Evolutionary conservation across 2,113 vertebrate genomes (phyloP).

Genomic region (Suncus etruscus): DNA sequence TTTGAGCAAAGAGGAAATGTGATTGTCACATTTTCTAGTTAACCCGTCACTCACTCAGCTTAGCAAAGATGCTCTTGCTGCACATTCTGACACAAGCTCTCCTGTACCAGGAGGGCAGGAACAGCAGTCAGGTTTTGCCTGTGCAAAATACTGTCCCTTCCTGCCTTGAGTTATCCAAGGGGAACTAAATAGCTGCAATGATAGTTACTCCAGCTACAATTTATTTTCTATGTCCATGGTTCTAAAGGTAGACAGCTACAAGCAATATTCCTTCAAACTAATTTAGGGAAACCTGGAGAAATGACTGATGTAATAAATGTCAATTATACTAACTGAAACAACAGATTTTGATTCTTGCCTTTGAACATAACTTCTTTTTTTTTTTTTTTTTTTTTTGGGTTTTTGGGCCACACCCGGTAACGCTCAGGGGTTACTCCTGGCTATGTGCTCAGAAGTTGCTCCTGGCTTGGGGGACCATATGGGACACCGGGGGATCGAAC

Average conservation of each 20-base stretch:
- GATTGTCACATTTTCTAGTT: constrained; percentile 83
- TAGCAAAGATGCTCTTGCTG: constrained; percentile 74
- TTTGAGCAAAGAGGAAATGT: constrained; percentile 81
- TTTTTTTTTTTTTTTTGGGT: no score
- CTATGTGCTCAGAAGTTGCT: no score
- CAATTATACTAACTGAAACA: constrained; percentile 50
- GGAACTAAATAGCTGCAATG: constrained; percentile 5
- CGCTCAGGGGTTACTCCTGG: no score
- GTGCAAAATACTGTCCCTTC: constrained; percentile 56
- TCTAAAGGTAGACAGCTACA: constrained; percentile 46
- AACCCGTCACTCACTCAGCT: constrained; percentile 78
- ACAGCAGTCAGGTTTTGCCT: neutral
- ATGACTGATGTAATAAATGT: constrained; percentile 32
- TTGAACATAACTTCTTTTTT: constrained; percentile 50
- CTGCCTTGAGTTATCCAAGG: neutral
- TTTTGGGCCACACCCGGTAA: no score
- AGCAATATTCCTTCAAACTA: constrained; percentile 61
- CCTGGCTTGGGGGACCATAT: no score
- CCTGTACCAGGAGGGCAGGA: neutral
- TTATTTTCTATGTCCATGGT: constrained; percentile 50
- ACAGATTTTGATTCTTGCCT: constrained; percentile 17
- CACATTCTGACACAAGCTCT: constrained; percentile 57
- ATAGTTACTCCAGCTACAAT: constrained; percentile 45
- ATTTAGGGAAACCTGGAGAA: constrained; percentile 57
- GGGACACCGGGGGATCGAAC: no score